phyloP scores from a whole-genome alignment of 1,140 invertebrate genomes.

The Tetragonula clypearis region DNA sequence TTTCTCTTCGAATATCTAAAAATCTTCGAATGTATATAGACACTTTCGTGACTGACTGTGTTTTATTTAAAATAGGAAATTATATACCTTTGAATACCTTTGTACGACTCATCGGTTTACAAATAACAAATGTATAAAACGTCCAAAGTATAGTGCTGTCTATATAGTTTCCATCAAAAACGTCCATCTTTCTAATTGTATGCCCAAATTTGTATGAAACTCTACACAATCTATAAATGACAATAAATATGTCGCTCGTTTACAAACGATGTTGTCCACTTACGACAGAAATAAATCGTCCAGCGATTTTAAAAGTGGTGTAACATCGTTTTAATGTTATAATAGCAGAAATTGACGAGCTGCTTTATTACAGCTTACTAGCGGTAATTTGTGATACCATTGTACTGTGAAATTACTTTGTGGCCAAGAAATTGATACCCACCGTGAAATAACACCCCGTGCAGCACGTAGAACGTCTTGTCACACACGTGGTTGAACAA shows the following conservation, averaged over 20 bases:
- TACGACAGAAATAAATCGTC: not conserved
- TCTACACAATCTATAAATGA: not conserved
- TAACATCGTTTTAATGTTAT: not conserved
- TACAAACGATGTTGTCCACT: no score
- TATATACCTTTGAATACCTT: no score
- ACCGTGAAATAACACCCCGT: constrained; percentile 15
- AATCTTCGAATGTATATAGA: no score
- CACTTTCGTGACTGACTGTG: no score
- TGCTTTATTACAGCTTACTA: constrained; percentile 3
- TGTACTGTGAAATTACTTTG: constrained; percentile 52
- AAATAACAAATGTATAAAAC: no score
- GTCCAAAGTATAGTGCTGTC: no score
- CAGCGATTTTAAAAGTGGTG: not conserved
- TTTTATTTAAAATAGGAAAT: no score
- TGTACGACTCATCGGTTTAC: no score
- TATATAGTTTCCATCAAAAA: no score
- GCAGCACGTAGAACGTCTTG: not conserved
- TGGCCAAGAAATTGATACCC: constrained; percentile 38
- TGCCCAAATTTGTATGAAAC: no score
- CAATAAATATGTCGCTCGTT: not conserved
- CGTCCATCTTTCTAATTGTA: no score
- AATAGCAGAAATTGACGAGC: not conserved
- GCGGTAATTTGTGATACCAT: constrained; percentile 17
- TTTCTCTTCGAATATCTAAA: no score
- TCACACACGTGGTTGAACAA: constrained; percentile 19